Base-by-base conservation (phyloP, 2,113 vertebrate genomes). In the Cephalopterus ornatus region DNA sequence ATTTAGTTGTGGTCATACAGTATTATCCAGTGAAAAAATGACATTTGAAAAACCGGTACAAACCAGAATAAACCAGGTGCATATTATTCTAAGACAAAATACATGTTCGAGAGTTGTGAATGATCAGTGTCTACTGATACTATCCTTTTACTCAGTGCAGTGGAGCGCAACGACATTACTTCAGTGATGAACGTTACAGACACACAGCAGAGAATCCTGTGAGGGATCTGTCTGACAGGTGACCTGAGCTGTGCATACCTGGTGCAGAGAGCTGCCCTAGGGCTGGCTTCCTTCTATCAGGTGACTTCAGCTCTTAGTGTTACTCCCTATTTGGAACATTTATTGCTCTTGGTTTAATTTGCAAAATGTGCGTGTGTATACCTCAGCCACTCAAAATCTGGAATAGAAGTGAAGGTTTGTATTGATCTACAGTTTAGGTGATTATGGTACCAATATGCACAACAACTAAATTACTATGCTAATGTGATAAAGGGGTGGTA, bases 121-220 rank as follows among this genome's bases (percentile, higher is more conserved):
- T 56, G 30, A 61, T 41, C 35, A 47, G 3, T 44, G n/a, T 24
- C 16, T 46, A 22, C 21, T 22, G 12, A 59, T 61, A 30, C 4
- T 46, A 7, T 41, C 15, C 8, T 84, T 50, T 58, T n/a, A 50
- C 9, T 30, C 72, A 42, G 23, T 20, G 16, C 14, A 24, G 15
- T 22, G 28, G 32, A 62, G 20, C 30, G 13, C 23, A 35, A 32
- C 22, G 23, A 66, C 86, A 50, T 78, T 22, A 27, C 35, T 70
- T n/a, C 52, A 32, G 1, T 35, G 37, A 20, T 18, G 16, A 16
- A n/a, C 0, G 0, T 20, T 22, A 21, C 37, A 84, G 37, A 33
- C 3, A 5, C 22, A 11, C 8, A 28, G 33, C 19, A 53, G 16
- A 28, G n/a, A 50, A 23, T 67, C 18, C 35, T 68, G 19, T 30